Evolutionary conservation across 2,888 invertebrate species (phyloP).

Genomic region (Dascillus cervinus): DNA sequence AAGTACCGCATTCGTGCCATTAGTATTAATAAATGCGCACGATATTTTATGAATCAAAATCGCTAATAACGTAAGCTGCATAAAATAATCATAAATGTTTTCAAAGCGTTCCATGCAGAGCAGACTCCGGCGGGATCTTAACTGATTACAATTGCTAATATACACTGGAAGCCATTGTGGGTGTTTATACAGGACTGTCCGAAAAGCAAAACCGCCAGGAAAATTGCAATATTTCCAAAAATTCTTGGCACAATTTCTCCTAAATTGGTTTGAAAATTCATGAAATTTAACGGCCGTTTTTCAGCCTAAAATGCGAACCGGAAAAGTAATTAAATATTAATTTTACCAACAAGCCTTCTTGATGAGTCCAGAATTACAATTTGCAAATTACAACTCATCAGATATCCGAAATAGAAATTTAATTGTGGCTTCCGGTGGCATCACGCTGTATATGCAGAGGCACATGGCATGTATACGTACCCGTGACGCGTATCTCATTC

Average conservation of each 20-base stretch:
- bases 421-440: too few species aligned
- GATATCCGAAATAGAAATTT: too few species aligned
- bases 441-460: slow-evolving; percentile 29
- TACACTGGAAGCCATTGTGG: slow-evolving; percentile 21
- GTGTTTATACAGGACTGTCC: slow-evolving; percentile 26
- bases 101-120: slow-evolving; percentile 26
- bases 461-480: slow-evolving; percentile 40
- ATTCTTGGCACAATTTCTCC: background rate
- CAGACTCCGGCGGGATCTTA: slow-evolving; percentile 24
- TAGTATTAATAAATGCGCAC: background rate
- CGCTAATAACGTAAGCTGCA: slow-evolving; percentile 28
- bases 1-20: slow-evolving; percentile 17
- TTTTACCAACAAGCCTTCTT: too few species aligned
- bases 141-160: slow-evolving; percentile 39
- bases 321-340: too few species aligned
- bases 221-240: slow-evolving; percentile 5
- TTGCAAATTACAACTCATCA: too few species aligned
- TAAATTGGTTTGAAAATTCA: background rate
- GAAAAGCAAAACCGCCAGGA: too few species aligned
- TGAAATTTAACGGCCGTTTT: too few species aligned
- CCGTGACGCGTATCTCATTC: slow-evolving; percentile 47
- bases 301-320: too few species aligned
- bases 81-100: slow-evolving; percentile 36
- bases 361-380: too few species aligned
- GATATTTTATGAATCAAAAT: slow-evolving; percentile 8